Percentiles rank a stretch among this genome's conserved stretches.
Conservation (phyloP, 2,888 invertebrate species). For the Brenthis hecate region DNA sequence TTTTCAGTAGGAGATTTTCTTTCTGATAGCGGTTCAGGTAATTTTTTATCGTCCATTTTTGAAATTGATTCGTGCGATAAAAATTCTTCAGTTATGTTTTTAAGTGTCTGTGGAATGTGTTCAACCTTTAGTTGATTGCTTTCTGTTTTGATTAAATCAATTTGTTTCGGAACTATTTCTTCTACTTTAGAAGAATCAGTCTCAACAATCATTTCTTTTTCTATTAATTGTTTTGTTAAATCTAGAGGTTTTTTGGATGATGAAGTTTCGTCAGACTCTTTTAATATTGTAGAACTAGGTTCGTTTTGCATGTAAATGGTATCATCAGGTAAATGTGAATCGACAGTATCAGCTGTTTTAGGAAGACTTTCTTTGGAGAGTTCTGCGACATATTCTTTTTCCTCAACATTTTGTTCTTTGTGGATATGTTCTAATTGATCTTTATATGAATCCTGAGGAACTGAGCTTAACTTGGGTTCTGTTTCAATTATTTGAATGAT, state of each 20-base stretch:
- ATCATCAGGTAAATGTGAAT: not conserved
- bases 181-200: not conserved
- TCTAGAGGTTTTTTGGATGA: not conserved
- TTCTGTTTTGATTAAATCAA: too few relatives aligned
- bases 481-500: too few relatives aligned
- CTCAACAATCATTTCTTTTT: not conserved
- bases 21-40: not conserved
- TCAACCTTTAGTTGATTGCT: not conserved
- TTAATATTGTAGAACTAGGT: constrained; percentile 7
- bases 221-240: not conserved
- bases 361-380: not conserved
- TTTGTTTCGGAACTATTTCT: too few relatives aligned
- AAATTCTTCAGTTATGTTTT: constrained; percentile 17
- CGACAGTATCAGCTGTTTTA: not conserved
- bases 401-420: too few relatives aligned
- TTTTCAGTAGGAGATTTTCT: not conserved
- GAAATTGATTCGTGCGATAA: constrained; percentile 8
- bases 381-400: too few relatives aligned
- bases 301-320: too few relatives aligned
- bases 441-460: too few relatives aligned
- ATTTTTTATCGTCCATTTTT: not conserved
- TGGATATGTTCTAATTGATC: too few relatives aligned
- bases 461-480: too few relatives aligned
- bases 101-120: not conserved
- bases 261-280: not conserved